phyloP scores from a whole-genome alignment of 2,113 vertebrate genomes.

The Ginglymostoma cirratum region DNA sequence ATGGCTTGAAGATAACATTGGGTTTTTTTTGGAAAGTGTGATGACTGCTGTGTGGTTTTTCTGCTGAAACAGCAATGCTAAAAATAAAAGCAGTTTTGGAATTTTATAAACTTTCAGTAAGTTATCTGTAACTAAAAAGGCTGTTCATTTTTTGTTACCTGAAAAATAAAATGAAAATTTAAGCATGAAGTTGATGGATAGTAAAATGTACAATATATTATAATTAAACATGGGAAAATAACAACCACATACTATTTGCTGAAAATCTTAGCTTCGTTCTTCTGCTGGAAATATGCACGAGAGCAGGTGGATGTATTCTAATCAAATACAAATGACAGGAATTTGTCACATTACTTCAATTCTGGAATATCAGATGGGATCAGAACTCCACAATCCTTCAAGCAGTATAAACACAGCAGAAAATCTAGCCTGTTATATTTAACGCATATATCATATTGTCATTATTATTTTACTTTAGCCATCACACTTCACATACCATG shows the following conservation, averaged over 20 bases:
- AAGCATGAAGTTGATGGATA: background rate
- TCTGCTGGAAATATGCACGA: background rate
- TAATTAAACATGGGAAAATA: background rate
- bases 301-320: background rate
- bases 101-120: background rate
- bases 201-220: background rate
- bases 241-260: background rate
- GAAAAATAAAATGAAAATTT: constrained; percentile 21
- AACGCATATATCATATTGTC: background rate
- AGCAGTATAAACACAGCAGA: background rate
- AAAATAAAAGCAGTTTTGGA: background rate
- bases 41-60: background rate
- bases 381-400: background rate
- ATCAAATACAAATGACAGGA: background rate
- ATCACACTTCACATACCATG: background rate
- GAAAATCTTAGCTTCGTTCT: background rate
- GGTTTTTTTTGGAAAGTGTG: background rate
- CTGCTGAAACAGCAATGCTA: background rate
- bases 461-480: background rate
- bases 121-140: background rate
- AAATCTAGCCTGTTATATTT: background rate
- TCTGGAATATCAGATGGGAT: background rate
- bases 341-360: background rate
- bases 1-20: background rate
- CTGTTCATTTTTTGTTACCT: background rate